These are phyloP conservation scores for Pocillopora meandrina DNA, from an alignment of 92 coral and sea anemone species.

Conservation along the genomic window DNA sequence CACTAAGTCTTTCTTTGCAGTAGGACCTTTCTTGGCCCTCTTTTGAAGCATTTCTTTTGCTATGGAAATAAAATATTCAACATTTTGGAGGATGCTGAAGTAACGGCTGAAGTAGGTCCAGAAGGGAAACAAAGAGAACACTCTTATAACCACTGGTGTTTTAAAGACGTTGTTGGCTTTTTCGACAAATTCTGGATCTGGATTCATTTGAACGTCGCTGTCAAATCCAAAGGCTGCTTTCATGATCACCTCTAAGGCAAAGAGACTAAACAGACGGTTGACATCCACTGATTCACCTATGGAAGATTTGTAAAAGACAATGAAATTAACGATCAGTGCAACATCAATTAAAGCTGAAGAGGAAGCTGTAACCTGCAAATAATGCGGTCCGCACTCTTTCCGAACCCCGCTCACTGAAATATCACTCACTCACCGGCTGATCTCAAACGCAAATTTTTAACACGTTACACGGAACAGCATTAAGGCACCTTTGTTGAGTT, in stretches of 20 bases:
- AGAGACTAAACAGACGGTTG: conserved; percentile 49
- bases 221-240: conserved; percentile 70
- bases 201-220: conserved; percentile 48
- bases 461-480: too few species aligned
- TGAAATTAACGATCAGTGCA: too few species aligned
- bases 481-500: too few species aligned
- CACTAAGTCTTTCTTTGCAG: conserved; percentile 47
- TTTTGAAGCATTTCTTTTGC: conserved; percentile 46
- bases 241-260: conserved; percentile 74
- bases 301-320: background rate
- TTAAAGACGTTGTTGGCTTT: conserved; percentile 30
- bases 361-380: background rate
- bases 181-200: conserved; percentile 50
- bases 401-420: too few species aligned
- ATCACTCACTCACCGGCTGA: too few species aligned
- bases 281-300: conserved; percentile 66
- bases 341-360: background rate
- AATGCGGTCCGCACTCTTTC: too few species aligned
- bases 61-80: conserved; percentile 35
- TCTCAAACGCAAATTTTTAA: too few species aligned
- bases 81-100: conserved; percentile 21
- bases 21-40: conserved; percentile 26
- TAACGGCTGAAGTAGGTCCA: conserved; percentile 38
- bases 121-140: conserved; percentile 64
- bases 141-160: conserved; percentile 55